Evolutionary conservation across 37 sponge, comb jelly and placozoan species (phyloP).

Genomic region (Diacarnus erythraeanus): DNA sequence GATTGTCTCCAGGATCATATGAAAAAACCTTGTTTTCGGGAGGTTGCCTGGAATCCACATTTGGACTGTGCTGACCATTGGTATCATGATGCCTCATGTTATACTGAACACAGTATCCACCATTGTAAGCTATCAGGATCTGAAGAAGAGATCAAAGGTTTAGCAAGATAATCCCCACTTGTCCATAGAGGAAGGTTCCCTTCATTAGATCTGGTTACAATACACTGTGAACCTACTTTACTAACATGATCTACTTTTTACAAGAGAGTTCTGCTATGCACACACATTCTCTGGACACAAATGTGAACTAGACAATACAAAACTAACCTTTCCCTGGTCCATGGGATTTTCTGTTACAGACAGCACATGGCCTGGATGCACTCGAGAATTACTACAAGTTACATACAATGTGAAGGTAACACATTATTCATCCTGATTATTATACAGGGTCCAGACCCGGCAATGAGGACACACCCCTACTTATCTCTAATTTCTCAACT

Average conservation of each 20-base stretch:
- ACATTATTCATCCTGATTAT: too few relatives aligned
- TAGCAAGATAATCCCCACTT: neutral
- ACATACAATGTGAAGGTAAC: neutral
- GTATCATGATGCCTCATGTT: constrained; percentile 14
- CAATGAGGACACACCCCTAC: too few relatives aligned
- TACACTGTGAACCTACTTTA: too few relatives aligned
- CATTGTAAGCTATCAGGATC: constrained; percentile 38
- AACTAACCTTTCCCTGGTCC: constrained; percentile 43
- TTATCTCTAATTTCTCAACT: too few relatives aligned
- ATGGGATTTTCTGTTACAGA: constrained; percentile 34
- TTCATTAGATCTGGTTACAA: too few relatives aligned
- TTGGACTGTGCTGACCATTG: neutral
- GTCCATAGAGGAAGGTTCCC: too few relatives aligned
- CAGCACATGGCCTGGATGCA: constrained; percentile 40
- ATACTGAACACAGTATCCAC: constrained; percentile 35
- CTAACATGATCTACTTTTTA: too few relatives aligned
- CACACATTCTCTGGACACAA: too few relatives aligned
- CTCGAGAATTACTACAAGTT: constrained; percentile 9
- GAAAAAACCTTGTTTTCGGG: constrained; percentile 10
- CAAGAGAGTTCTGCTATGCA: too few relatives aligned
- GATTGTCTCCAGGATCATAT: constrained; percentile 32
- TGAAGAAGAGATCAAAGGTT: neutral
- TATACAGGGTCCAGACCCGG: too few relatives aligned
- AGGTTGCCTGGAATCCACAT: neutral
- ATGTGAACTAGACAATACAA: neutral